Percentiles rank a stretch among this genome's conserved stretches.
phyloP scores from a whole-genome alignment of 2,113 vertebrate species.

The Scomber colias region DNA sequence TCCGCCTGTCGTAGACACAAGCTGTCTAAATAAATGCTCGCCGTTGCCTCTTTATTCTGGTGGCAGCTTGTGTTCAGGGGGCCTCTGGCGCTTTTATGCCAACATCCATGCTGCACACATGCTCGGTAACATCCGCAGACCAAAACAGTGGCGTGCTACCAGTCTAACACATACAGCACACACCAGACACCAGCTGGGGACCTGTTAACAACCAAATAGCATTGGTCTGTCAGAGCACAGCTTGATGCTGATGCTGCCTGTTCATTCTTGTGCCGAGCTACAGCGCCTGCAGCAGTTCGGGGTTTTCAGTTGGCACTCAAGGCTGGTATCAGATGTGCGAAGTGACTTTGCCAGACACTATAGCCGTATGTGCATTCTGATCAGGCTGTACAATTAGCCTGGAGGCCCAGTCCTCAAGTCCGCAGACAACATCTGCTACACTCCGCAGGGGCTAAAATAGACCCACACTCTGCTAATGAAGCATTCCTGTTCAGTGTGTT shows the following conservation, averaged over 20 bases:
- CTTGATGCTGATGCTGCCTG: conserved; percentile 57
- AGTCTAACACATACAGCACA: conserved; percentile 46
- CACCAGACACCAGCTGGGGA: conserved; percentile 75
- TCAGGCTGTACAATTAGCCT: conserved; percentile 52
- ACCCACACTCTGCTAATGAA: conserved; percentile 22
- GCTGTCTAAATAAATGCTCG: conserved; percentile 80
- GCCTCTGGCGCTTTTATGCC: conserved; percentile 58
- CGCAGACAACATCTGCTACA: conserved; percentile 66
- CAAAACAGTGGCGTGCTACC: conserved; percentile 69
- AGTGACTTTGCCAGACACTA: conserved; percentile 49
- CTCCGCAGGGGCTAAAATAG: conserved; percentile 30
- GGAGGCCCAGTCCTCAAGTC: conserved; percentile 9
- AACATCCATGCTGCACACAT: conserved; percentile 68
- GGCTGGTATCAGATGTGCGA: conserved; percentile 54
- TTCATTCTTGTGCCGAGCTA: conserved; percentile 40
- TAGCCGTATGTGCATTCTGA: conserved; percentile 37
- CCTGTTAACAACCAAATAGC: conserved; percentile 74
- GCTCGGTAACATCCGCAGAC: conserved; percentile 68
- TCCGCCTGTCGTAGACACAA: conserved; percentile 77
- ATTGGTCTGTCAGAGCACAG: conserved; percentile 69
- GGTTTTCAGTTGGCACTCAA: conserved; percentile 57
- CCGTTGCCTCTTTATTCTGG: conserved; percentile 70
- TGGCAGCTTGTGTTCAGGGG: conserved; percentile 68
- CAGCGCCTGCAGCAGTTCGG: conserved; percentile 34
- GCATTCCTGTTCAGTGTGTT: conserved; percentile 21